phyloP scores from a whole-genome alignment of 1,140 invertebrate genomes.

The Conus betulinus region DNA sequence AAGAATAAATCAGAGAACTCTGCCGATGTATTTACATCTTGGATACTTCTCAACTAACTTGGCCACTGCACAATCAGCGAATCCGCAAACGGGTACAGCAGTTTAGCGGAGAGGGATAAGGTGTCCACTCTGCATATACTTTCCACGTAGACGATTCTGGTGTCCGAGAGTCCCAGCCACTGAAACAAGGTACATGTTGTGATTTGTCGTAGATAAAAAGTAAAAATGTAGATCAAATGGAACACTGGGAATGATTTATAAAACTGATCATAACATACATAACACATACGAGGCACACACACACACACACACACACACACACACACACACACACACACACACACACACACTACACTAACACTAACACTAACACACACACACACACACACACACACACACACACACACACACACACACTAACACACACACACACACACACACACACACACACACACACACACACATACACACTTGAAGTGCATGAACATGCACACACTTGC shows the following conservation, averaged over 20 bases:
- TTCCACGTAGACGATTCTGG: slow-evolving; percentile 92
- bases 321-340: too few relatives aligned
- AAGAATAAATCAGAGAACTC: slow-evolving; percentile 59
- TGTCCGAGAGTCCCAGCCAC: slow-evolving; percentile 81
- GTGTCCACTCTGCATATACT: slow-evolving; percentile 94
- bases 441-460: too few relatives aligned
- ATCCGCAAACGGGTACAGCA: slow-evolving; percentile 86
- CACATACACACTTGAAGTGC: not conserved
- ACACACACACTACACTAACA: too few relatives aligned
- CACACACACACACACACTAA: slow-evolving; percentile 15
- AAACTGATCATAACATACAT: too few relatives aligned
- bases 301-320: too few relatives aligned
- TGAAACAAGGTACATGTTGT: slow-evolving; percentile 62
- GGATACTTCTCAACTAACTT: slow-evolving; percentile 80
- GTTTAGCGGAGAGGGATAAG: slow-evolving; percentile 91
- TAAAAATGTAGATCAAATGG: too few relatives aligned
- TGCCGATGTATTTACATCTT: slow-evolving; percentile 78
- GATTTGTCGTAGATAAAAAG: too few relatives aligned
- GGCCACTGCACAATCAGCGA: slow-evolving; percentile 95
- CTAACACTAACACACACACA: not conserved
- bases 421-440: too few relatives aligned
- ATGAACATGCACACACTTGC: not conserved
- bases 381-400: too few relatives aligned
- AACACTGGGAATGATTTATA: too few relatives aligned
- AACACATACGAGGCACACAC: too few relatives aligned